A percentile compares a stretch with the other conserved stretches of the same genome.
Evolutionary conservation across 2,113 vertebrate species (phyloP).

Genomic region (Edolisoma coerulescens): DNA sequence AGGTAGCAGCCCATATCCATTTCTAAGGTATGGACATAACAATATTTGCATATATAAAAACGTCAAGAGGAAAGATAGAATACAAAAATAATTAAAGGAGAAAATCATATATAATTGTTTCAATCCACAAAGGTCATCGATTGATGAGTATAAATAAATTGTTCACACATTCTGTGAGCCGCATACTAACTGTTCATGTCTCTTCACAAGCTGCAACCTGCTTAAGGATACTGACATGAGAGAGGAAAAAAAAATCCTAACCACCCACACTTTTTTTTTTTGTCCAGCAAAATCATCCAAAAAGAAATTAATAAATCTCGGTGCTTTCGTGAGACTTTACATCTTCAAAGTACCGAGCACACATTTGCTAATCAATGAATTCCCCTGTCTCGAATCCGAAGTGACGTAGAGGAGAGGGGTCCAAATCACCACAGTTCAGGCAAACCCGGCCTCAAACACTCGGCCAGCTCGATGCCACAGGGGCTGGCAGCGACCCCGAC

Average conservation of each 20-base stretch:
- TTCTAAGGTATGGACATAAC: neutral
- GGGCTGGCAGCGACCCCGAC: neutral
- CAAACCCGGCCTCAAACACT: neutral
- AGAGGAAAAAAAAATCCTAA: neutral
- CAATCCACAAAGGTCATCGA: neutral
- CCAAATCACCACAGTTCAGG: neutral
- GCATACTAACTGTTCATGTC: neutral
- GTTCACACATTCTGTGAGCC: neutral
- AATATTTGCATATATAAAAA: neutral
- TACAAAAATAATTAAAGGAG: neutral
- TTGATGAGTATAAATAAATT: neutral
- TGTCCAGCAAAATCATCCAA: neutral
- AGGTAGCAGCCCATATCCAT: neutral
- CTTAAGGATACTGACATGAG: neutral
- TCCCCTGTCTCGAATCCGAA: neutral
- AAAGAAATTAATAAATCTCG: neutral
- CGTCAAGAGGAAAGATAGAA: neutral
- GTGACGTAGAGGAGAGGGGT: neutral
- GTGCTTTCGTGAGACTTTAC: neutral
- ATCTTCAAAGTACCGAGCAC: neutral
- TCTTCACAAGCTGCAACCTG: neutral
- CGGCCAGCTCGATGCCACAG: neutral
- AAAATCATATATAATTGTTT: neutral
- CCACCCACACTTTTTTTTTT: neutral
- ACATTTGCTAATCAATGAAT: neutral